These are phyloP conservation scores for Noctuana brunneofusca DNA, from an alignment of 2,888 invertebrate genomes.

Conservation along the genomic window DNA sequence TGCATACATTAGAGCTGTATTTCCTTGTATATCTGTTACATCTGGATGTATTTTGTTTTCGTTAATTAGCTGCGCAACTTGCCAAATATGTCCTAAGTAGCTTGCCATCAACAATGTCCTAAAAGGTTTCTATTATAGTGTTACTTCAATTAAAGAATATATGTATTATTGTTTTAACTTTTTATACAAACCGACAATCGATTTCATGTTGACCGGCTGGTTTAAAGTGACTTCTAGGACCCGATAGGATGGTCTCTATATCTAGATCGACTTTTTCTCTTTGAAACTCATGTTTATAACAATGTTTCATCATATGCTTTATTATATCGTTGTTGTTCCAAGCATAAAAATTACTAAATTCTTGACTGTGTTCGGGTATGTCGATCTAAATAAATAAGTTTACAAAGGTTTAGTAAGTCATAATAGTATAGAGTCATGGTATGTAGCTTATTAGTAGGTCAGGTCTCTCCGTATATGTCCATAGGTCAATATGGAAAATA, in stretches of 20 bases:
- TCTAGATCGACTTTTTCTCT: slow-evolving; percentile 44
- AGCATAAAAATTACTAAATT: slow-evolving; percentile 46
- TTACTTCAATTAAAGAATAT: too few relatives aligned
- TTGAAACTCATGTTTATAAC: slow-evolving; percentile 70
- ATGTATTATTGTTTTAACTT: background rate
- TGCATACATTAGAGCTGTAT: slow-evolving; percentile 81
- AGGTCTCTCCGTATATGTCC: too few relatives aligned
- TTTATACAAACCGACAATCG: slow-evolving; percentile 55
- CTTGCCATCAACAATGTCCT: slow-evolving; percentile 67
- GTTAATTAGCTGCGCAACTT: slow-evolving; percentile 63
- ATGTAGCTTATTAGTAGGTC: too few relatives aligned
- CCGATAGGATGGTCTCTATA: slow-evolving; percentile 53
- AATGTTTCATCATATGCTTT: slow-evolving; percentile 76
- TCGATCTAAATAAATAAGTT: background rate
- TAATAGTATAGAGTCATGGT: background rate
- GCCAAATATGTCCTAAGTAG: slow-evolving; percentile 57
- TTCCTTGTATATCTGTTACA: slow-evolving; percentile 78
- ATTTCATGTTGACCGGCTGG: slow-evolving; percentile 60
- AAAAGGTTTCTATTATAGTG: slow-evolving; percentile 34
- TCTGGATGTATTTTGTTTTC: slow-evolving; percentile 70
- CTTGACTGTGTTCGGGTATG: slow-evolving; percentile 1
- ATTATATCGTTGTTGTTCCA: slow-evolving; percentile 79
- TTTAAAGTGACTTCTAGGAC: slow-evolving; percentile 56
- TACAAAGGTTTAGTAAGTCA: background rate
- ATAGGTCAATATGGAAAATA: too few relatives aligned